Evolutionary conservation across 2,888 invertebrate genomes (phyloP), one percentile per base, ranked within the genome.

Genomic region (Apamea monoglypha): DNA sequence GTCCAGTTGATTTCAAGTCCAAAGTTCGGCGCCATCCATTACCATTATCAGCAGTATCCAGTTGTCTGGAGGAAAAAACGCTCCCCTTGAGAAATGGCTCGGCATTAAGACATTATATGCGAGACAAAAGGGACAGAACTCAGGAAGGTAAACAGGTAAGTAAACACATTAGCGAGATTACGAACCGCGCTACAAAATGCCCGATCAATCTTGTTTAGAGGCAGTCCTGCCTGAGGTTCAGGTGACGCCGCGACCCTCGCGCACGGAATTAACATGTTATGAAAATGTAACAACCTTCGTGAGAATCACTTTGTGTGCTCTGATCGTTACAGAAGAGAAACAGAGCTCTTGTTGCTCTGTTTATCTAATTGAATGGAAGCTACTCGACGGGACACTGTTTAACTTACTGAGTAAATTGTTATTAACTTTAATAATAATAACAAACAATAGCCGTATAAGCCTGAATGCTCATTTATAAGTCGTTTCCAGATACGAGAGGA

Each of bases 151-250:
- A 94, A 92, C 94, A 94, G 91, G 89, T 90, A 92, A 93, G 94
- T 94, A 95, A 95, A 95, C 94, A 95, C 96, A 96, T 96, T 95
- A 96, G 93, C 82, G 90, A 92, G 93, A 95, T 95, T 95, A 93
- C 92, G 90, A 89, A 87, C 74, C 86, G 86, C 88, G 87, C 87
- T 89, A 89, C 89, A 89, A 87, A 89, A 90, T 82, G 89, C 89
- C 87, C 91, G 91, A 94, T 95, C 94, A 91, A 93, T 95, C 94
- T 94, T 92, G 91, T 92, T 92, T 87, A 89, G 90, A 83, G 84
- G 79, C 74, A 78, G 82, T 71, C 71, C 67, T 64, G 78, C 68
- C 80, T n/a, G 78, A 77, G 88, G 83, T 82, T 83, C 88, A 89
- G 86, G 86, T 86, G 90, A 80, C 81, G 79, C 73, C n/a, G 78